These are phyloP conservation scores for Melanotaenia parkinsoni DNA, from an alignment of 2,797 vertebrate species.

Conservation along the genomic window DNA sequence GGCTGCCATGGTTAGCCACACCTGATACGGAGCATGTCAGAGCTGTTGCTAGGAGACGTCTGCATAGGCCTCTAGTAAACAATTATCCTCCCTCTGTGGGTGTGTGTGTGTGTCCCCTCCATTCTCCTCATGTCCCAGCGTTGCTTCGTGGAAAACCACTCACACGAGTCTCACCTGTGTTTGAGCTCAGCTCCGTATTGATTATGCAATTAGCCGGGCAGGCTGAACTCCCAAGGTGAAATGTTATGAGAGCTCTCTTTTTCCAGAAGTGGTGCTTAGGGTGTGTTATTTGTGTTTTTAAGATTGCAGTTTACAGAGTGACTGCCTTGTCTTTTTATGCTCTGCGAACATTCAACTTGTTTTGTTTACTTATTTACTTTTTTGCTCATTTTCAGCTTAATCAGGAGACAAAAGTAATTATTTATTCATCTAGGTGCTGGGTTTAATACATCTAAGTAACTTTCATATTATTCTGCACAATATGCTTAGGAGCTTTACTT, in stretches of 20 bases:
- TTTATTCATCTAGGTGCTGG: not conserved
- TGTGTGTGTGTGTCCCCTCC: conserved; percentile 34
- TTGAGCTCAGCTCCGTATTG: conserved; percentile 69
- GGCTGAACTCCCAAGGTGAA: conserved; percentile 48
- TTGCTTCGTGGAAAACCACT: conserved; percentile 65
- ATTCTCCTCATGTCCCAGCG: conserved; percentile 62
- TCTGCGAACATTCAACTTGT: not conserved
- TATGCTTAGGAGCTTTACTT: not conserved
- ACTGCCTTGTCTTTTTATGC: not conserved
- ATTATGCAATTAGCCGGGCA: conserved; percentile 68
- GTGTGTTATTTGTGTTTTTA: conserved; percentile 11
- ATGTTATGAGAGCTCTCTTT: conserved; percentile 44
- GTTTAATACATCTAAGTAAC: not conserved
- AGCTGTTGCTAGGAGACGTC: conserved; percentile 89
- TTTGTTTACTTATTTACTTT: no score
- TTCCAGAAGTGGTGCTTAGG: conserved; percentile 19
- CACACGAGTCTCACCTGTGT: conserved; percentile 73
- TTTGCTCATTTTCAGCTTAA: no score
- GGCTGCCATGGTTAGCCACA: conserved; percentile 79
- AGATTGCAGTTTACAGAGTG: not conserved
- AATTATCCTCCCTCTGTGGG: conserved; percentile 80
- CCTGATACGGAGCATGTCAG: conserved; percentile 84
- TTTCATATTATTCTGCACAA: not conserved
- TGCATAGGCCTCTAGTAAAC: conserved; percentile 89
- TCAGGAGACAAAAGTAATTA: no score